Percentiles rank a stretch among this genome's conserved stretches.
phyloP scores from a whole-genome alignment of 2,113 vertebrate genomes.

The Pedetes capensis region DNA sequence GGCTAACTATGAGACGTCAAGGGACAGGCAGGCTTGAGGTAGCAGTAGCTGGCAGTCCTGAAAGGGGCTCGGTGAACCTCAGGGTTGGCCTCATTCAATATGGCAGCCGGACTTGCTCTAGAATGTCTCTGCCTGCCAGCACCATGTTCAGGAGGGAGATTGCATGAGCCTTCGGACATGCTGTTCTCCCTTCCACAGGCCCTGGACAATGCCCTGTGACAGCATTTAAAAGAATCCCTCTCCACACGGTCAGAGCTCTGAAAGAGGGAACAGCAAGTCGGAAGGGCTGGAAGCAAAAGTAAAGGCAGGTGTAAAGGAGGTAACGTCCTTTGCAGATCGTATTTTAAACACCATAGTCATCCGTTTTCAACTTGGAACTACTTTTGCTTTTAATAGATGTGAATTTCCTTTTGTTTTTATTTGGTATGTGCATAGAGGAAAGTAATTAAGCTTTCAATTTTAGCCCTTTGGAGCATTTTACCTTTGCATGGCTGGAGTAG shows the following conservation, averaged over 20 bases:
- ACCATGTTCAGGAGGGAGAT: background rate
- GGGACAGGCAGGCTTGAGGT: background rate
- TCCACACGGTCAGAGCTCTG: background rate
- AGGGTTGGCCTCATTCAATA: background rate
- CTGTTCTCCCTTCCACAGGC: background rate
- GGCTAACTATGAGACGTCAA: accelerated
- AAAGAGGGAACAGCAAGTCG: background rate
- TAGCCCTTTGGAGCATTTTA: background rate
- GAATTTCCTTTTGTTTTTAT: background rate
- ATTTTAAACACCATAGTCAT: background rate
- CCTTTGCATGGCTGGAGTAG: background rate
- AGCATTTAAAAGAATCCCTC: background rate
- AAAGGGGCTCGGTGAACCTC: background rate
- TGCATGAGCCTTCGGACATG: background rate
- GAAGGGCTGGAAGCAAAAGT: background rate
- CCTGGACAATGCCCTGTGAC: background rate
- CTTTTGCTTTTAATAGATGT: background rate
- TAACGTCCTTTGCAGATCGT: background rate
- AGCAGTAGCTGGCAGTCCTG: background rate
- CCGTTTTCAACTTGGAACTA: background rate
- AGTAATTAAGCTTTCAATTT: background rate
- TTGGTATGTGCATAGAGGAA: too few relatives aligned
- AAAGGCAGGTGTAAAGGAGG: background rate
- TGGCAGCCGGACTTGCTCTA: background rate
- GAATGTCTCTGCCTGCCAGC: background rate